Evolutionary conservation across 2,888 invertebrate species (phyloP).

Genomic region (Pterostichus madidus): DNA sequence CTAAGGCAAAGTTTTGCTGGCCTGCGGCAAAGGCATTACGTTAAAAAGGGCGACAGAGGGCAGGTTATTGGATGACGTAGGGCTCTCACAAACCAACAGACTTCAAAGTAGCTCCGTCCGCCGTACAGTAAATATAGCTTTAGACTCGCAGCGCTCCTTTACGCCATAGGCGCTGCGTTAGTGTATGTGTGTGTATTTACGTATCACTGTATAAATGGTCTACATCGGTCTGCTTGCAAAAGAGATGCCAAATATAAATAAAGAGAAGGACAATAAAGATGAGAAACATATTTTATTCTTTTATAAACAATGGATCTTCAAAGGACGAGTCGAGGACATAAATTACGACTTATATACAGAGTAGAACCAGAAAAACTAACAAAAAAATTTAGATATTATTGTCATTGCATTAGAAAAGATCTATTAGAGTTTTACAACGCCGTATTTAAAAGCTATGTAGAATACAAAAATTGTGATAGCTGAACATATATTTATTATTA

Average conservation of each 20-base stretch:
- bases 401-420: too few relatives aligned
- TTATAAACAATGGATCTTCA: constrained; percentile 30
- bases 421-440: too few relatives aligned
- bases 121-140: not conserved
- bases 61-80: not conserved
- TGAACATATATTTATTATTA: too few relatives aligned
- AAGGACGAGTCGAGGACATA: not conserved
- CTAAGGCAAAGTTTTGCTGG: too few relatives aligned
- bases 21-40: too few relatives aligned
- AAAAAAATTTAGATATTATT: too few relatives aligned
- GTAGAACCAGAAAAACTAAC: too few relatives aligned
- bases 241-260: constrained; percentile 28
- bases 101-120: not conserved
- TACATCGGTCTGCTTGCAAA: constrained; percentile 39
- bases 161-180: not conserved
- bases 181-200: constrained; percentile 19
- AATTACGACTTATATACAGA: too few relatives aligned
- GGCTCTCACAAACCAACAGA: not conserved
- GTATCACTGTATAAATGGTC: constrained; percentile 27
- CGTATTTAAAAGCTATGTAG: too few relatives aligned
- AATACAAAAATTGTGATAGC: too few relatives aligned
- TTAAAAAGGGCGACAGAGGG: too few relatives aligned
- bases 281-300: constrained; percentile 42
- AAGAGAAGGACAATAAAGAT: not conserved
- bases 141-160: not conserved